A percentile compares a stretch with the other conserved stretches of the same genome.
phyloP scores from a whole-genome alignment of 2,797 vertebrate species.

The Agapornis canus region DNA sequence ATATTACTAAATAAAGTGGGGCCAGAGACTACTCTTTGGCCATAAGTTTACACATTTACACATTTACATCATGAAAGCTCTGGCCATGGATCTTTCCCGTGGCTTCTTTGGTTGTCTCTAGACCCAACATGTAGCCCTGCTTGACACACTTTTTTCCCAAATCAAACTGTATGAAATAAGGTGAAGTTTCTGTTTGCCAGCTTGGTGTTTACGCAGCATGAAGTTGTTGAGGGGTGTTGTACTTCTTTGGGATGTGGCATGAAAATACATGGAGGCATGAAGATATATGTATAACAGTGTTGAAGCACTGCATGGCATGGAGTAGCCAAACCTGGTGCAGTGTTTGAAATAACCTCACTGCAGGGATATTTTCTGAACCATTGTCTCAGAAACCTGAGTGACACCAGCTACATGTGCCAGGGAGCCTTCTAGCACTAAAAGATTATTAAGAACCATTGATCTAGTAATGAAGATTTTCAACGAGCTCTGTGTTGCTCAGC shows the following conservation, averaged over 20 bases:
- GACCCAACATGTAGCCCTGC: neutral
- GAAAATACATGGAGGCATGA: neutral
- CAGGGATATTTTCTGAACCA: neutral
- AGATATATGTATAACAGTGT: neutral
- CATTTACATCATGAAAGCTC: neutral
- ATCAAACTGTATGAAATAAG: neutral
- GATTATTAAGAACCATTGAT: neutral
- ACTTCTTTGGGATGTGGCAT: neutral
- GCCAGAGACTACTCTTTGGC: neutral
- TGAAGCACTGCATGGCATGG: neutral
- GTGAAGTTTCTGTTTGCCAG: neutral
- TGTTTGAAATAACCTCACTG: neutral
- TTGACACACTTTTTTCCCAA: neutral
- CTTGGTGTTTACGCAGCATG: neutral
- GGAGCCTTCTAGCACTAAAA: neutral
- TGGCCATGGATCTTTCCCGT: neutral
- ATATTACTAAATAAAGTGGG: neutral
- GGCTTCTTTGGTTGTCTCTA: neutral
- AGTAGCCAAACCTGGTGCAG: neutral
- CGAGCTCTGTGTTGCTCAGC: neutral
- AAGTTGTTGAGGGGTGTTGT: neutral
- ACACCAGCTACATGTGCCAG: neutral
- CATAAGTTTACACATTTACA: neutral
- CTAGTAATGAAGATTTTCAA: neutral
- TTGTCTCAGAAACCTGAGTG: neutral